phyloP scores from a whole-genome alignment of 2,113 vertebrate species.

The Leucoraja erinaceus region DNA sequence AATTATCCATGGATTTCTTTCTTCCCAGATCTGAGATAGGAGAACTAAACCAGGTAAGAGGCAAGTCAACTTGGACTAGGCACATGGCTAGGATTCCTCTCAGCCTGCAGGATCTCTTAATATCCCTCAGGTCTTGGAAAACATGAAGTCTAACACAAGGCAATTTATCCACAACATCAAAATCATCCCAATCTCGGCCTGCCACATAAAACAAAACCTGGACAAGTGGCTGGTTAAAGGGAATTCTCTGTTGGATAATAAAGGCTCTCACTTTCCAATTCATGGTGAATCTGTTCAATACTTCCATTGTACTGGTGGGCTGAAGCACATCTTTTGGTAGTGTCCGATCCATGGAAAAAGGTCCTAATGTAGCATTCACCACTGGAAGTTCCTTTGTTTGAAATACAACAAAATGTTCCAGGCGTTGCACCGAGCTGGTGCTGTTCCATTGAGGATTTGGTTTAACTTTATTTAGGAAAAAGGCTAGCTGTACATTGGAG shows the following conservation, averaged over 20 bases:
- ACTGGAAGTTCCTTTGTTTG: constrained; percentile 90
- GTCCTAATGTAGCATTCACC: constrained; percentile 84
- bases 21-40: constrained; percentile 62
- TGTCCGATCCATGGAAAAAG: constrained; percentile 77
- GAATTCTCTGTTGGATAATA: constrained; percentile 79
- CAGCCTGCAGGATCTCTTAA: constrained; percentile 83
- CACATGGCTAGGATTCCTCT: constrained; percentile 82
- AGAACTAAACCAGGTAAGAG: constrained; percentile 80
- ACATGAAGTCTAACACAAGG: constrained; percentile 86
- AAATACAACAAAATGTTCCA: constrained; percentile 92
- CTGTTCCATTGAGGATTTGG: constrained; percentile 42
- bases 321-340: constrained; percentile 86
- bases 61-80: constrained; percentile 81
- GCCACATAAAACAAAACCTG: constrained; percentile 96
- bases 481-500: constrained; percentile 50
- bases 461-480: constrained; percentile 69
- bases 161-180: constrained; percentile 73
- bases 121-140: constrained; percentile 79
- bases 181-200: constrained; percentile 92
- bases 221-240: constrained; percentile 74
- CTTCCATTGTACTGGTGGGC: constrained; percentile 83
- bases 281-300: constrained; percentile 81
- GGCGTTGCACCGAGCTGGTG: constrained; percentile 71
- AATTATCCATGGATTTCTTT: constrained; percentile 60
- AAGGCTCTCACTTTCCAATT: constrained; percentile 98